Evolutionary conservation across 2,113 vertebrate species (phyloP).

Genomic region (Pterocles gutturalis): DNA sequence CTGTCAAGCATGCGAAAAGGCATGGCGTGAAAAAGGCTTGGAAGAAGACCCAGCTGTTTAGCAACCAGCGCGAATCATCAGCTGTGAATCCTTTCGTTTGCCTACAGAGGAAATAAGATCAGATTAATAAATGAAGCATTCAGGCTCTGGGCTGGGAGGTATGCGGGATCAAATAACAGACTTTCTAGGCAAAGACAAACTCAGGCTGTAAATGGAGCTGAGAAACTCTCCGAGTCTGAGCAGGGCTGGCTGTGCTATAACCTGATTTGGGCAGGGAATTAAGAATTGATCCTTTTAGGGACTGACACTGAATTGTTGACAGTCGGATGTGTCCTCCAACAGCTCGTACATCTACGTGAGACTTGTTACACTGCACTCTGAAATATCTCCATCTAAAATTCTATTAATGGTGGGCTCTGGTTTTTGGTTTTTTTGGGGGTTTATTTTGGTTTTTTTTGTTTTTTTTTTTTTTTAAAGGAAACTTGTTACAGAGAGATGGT

Average conservation of each 20-base stretch:
- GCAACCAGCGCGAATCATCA: not conserved
- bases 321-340: not conserved
- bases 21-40: not conserved
- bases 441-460: too few species aligned
- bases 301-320: not conserved
- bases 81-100: not conserved
- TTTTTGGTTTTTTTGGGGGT: too few species aligned
- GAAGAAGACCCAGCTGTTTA: not conserved
- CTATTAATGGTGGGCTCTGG: too few species aligned
- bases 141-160: not conserved
- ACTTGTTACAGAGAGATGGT: not conserved
- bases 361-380: not conserved
- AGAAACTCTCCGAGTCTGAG: not conserved
- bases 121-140: not conserved
- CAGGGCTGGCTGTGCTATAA: not conserved
- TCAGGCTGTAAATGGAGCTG: not conserved
- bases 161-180: not conserved
- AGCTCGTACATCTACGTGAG: not conserved
- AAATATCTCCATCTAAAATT: not conserved
- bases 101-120: not conserved
- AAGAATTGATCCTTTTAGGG: not conserved
- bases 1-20: not conserved
- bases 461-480: not conserved
- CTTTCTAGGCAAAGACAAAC: not conserved
- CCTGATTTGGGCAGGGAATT: not conserved